Conservation (phyloP, 2,888 invertebrate genomes). For the Calameuta idolon region DNA sequence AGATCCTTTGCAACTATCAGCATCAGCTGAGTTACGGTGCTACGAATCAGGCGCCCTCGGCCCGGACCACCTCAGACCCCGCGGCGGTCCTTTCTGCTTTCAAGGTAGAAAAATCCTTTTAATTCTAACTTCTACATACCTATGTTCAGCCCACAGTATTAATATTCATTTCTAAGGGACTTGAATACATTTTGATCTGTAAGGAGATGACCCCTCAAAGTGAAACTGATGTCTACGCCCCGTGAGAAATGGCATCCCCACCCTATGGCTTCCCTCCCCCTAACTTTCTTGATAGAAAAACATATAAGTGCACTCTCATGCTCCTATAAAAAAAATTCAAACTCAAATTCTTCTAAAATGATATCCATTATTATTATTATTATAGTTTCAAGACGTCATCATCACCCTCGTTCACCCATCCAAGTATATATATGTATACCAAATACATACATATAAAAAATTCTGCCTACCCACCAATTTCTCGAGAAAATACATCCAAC, state of each 20-base stretch:
- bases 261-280: background rate
- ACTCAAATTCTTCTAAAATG: background rate
- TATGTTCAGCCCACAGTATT: too few relatives aligned
- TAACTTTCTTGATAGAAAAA: background rate
- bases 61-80: constrained; percentile 70
- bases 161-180: too few relatives aligned
- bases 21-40: constrained; percentile 80
- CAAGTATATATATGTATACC: background rate
- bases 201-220: too few relatives aligned
- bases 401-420: background rate
- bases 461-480: background rate
- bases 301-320: background rate
- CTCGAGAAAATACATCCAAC: background rate
- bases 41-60: constrained; percentile 60
- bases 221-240: too few relatives aligned
- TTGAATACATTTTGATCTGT: too few relatives aligned
- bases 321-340: background rate
- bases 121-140: background rate
- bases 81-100: constrained; percentile 68
- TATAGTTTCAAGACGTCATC: background rate
- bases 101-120: constrained; percentile 67
- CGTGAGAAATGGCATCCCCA: too few relatives aligned
- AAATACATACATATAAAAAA: background rate
- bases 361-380: background rate
- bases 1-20: constrained; percentile 84